Percentiles rank a stretch among this genome's conserved stretches.
Evolutionary conservation across 2,113 vertebrate genomes (phyloP).

Genomic region (Panurus biarmicus): DNA sequence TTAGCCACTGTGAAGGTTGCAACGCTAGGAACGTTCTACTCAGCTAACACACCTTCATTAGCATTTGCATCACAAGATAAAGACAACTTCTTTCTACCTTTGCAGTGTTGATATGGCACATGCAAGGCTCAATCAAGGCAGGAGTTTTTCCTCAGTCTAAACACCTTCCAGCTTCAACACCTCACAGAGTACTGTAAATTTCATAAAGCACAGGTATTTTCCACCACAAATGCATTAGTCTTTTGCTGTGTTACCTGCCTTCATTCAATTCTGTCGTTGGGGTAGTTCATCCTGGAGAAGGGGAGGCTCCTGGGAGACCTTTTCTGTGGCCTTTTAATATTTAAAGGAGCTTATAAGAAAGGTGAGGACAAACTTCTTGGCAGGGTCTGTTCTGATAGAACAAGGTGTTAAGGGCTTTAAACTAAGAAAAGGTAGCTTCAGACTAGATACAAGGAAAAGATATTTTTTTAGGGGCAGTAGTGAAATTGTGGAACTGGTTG

Average conservation of each 20-base stretch:
- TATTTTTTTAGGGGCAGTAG: accelerated
- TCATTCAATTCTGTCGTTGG: not conserved
- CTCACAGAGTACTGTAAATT: not conserved
- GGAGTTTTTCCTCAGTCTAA: not conserved
- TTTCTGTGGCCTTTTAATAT: accelerated
- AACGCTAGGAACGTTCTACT: not conserved
- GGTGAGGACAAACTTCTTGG: not conserved
- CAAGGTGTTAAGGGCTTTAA: not conserved
- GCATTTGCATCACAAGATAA: not conserved
- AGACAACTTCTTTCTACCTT: not conserved
- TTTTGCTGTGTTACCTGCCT: not conserved
- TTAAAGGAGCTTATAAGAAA: not conserved
- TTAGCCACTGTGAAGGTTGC: not conserved
- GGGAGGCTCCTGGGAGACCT: not conserved
- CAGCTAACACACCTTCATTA: not conserved
- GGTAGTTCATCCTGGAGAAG: not conserved
- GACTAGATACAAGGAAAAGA: not conserved
- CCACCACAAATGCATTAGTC: not conserved
- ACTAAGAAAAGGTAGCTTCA: not conserved
- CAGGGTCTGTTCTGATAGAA: not conserved
- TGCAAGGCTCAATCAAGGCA: not conserved
- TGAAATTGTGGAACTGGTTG: not conserved
- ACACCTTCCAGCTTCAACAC: not conserved
- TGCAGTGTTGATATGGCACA: not conserved
- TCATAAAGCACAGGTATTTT: not conserved